A percentile compares a stretch with the other conserved stretches of the same genome.
These are phyloP conservation scores for Poecilia velifera DNA, from an alignment of 2,797 vertebrate genomes.

Conservation along the genomic window DNA sequence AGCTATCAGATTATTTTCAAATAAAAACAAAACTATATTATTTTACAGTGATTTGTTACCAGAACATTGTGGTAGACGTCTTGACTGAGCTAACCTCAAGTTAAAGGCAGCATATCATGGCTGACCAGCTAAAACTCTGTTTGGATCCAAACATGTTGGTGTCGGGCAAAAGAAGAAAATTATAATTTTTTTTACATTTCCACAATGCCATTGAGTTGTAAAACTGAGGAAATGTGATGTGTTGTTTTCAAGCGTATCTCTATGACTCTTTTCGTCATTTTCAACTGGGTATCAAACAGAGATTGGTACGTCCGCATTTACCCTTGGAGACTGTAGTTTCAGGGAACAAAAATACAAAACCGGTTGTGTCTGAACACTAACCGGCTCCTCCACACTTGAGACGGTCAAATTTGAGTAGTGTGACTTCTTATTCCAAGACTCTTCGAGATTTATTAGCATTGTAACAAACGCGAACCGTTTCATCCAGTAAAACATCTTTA, in stretches of 20 bases:
- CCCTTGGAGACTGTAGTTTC: background rate
- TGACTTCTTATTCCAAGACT: background rate
- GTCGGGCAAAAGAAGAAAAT: background rate
- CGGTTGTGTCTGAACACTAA: background rate
- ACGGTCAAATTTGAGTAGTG: background rate
- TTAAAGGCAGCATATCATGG: background rate
- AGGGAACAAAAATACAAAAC: background rate
- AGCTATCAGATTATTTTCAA: background rate
- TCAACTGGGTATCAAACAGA: background rate
- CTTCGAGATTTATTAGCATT: background rate
- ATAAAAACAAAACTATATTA: background rate
- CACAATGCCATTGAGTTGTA: background rate
- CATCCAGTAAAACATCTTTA: background rate
- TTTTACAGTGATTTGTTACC: background rate
- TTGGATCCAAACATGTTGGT: background rate
- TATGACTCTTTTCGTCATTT: background rate
- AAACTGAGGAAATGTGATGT: background rate
- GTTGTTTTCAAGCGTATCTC: background rate
- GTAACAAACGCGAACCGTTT: background rate
- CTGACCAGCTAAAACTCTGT: background rate
- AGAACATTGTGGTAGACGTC: background rate
- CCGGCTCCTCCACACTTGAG: slow-evolving; percentile 16
- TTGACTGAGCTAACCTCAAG: background rate
- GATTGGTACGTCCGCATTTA: background rate
- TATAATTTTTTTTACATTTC: background rate